A percentile compares a stretch with the other conserved stretches of the same genome.
Evolutionary conservation across 1,140 invertebrate genomes (phyloP).

Genomic region (Pseudoatta argentina): DNA sequence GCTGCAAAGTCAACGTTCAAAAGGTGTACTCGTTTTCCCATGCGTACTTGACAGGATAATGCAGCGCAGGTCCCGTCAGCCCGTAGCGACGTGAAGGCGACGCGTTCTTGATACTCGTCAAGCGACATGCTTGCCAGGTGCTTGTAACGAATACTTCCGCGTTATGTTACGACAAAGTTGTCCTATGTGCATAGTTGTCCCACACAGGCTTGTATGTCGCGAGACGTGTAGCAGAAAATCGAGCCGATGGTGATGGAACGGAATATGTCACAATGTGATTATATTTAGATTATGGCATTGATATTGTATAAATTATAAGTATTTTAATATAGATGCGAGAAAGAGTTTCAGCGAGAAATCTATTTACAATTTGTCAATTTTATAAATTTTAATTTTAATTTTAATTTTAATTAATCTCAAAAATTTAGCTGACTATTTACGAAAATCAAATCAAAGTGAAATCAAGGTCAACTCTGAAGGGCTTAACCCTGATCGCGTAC

Average conservation of each 20-base stretch:
- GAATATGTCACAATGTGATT: neutral
- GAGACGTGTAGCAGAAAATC: constrained; percentile 31
- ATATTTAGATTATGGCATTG: neutral
- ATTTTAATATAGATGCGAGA: neutral
- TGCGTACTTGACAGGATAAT: constrained; percentile 48
- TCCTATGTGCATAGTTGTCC: constrained; percentile 7
- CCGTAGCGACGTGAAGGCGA: constrained; percentile 34
- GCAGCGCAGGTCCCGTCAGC: constrained; percentile 22
- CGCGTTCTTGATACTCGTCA: constrained; percentile 42
- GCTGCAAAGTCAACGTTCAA: constrained; percentile 32
- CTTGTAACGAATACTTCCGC: constrained; percentile 47
- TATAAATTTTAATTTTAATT: neutral
- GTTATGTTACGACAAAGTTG: constrained; percentile 37
- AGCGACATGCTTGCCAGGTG: constrained; percentile 15
- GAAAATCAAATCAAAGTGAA: neutral
- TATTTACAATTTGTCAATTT: too few relatives aligned
- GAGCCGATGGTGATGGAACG: neutral
- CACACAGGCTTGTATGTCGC: neutral
- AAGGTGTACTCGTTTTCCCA: constrained; percentile 35
- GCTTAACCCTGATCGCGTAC: neutral
- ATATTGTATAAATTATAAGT: neutral
- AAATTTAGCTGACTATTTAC: neutral
- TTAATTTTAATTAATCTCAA: neutral
- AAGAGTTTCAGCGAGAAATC: neutral
- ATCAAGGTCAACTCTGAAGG: neutral